Conservation (phyloP, 2,797 vertebrate genomes). For the Anguilla marmorata region DNA sequence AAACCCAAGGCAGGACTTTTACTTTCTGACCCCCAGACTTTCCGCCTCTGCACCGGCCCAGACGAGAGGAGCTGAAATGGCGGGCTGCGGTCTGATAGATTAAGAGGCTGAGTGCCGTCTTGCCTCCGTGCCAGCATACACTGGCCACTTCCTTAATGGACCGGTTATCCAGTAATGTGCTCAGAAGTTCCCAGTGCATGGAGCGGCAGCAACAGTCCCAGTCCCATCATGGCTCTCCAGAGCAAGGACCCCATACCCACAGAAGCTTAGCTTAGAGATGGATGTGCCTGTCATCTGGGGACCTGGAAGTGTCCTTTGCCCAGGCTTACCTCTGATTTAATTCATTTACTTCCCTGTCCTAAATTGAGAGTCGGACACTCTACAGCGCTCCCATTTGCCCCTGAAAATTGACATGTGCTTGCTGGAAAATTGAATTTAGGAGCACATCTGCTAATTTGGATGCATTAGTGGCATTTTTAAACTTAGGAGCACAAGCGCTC, state of each 20-base stretch:
- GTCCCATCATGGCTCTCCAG: not conserved
- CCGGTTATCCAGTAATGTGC: conserved; percentile 35
- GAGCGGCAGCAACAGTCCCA: not conserved
- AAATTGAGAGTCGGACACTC: not conserved
- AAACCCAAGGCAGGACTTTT: not conserved
- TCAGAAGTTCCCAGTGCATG: not conserved
- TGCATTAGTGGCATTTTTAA: not conserved
- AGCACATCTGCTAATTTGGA: not conserved
- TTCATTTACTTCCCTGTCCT: not conserved
- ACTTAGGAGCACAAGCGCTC: not conserved
- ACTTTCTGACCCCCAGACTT: not conserved
- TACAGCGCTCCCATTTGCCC: not conserved
- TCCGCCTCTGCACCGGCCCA: not conserved
- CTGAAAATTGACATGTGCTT: not conserved
- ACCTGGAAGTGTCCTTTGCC: not conserved
- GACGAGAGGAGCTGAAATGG: not conserved
- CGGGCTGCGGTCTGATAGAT: not conserved
- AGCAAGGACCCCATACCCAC: not conserved
- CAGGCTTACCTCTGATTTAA: not conserved
- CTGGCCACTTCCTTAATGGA: conserved; percentile 29
- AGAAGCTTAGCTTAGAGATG: not conserved
- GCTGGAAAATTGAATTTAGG: not conserved
- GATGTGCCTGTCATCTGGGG: not conserved
- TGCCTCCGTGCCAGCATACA: conserved; percentile 9
- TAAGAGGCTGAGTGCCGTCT: not conserved